A percentile compares a stretch with the other conserved stretches of the same genome.
These are phyloP conservation scores for Cotesia vestalis DNA, from an alignment of 1,140 invertebrate genomes.

Conservation along the genomic window DNA sequence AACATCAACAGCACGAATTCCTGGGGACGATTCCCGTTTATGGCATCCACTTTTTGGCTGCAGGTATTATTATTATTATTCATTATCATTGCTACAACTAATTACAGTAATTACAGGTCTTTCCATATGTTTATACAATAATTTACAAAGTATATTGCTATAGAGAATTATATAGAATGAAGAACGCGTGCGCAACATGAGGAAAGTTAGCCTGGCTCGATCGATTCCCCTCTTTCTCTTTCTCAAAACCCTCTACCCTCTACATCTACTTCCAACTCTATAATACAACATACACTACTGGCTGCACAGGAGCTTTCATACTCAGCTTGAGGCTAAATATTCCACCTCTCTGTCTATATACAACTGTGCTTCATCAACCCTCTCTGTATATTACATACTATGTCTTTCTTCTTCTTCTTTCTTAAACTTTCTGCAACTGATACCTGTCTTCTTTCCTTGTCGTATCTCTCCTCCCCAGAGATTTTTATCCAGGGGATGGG, in stretches of 20 bases:
- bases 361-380: slow-evolving; percentile 11
- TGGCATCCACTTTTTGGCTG: slow-evolving; percentile 76
- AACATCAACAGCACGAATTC: slow-evolving; percentile 57
- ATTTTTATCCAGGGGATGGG: slow-evolving; percentile 34
- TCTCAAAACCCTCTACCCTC: neutral
- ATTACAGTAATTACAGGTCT: neutral
- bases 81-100: neutral
- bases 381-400: slow-evolving; percentile 20
- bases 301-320: neutral
- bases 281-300: neutral
- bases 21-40: slow-evolving; percentile 66
- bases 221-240: slow-evolving; percentile 19
- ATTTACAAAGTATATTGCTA: neutral
- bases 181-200: slow-evolving; percentile 21
- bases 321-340: slow-evolving; percentile 18
- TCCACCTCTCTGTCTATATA: slow-evolving; percentile 4
- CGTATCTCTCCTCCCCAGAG: slow-evolving; percentile 25
- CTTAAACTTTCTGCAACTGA: slow-evolving; percentile 3
- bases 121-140: neutral
- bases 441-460: slow-evolving; percentile 2
- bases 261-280: no score
- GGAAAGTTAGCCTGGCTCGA: neutral
- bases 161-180: neutral
- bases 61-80: slow-evolving; percentile 65
- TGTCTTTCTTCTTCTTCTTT: slow-evolving; percentile 17